Evolutionary conservation across 2,797 vertebrate genomes (phyloP).

Genomic region (Eulemur coronatus): DNA sequence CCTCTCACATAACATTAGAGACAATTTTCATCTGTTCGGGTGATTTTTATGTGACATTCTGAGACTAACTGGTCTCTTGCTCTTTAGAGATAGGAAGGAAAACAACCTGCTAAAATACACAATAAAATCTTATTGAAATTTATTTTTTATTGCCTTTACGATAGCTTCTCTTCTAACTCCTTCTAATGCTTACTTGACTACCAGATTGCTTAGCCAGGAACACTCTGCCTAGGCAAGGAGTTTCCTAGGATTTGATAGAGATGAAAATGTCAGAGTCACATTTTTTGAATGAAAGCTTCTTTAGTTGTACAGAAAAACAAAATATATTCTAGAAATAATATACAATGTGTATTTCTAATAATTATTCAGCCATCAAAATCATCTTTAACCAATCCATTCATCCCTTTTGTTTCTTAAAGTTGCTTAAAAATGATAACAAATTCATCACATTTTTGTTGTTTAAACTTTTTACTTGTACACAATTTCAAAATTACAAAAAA

Average conservation of each 20-base stretch:
- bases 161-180: constrained; percentile 52
- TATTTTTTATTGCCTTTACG: constrained; percentile 71
- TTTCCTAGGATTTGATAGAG: background rate
- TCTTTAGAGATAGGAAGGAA: constrained; percentile 60
- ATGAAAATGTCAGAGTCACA: background rate
- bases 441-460: background rate
- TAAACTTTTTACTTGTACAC: background rate
- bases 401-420: background rate
- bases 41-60: constrained; percentile 77
- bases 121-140: constrained; percentile 74
- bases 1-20: constrained; percentile 61
- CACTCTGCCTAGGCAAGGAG: background rate
- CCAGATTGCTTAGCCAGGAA: background rate
- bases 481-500: background rate
- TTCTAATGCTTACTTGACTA: background rate
- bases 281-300: background rate
- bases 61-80: constrained; percentile 59
- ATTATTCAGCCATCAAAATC: background rate
- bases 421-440: background rate
- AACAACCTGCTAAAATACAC: constrained; percentile 39
- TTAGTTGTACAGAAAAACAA: background rate
- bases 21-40: constrained; percentile 70
- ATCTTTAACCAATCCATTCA: background rate
- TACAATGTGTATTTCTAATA: background rate
- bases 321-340: background rate